These are phyloP conservation scores for Melolontha melolontha DNA, from an alignment of 2,888 invertebrate genomes.

Conservation along the genomic window DNA sequence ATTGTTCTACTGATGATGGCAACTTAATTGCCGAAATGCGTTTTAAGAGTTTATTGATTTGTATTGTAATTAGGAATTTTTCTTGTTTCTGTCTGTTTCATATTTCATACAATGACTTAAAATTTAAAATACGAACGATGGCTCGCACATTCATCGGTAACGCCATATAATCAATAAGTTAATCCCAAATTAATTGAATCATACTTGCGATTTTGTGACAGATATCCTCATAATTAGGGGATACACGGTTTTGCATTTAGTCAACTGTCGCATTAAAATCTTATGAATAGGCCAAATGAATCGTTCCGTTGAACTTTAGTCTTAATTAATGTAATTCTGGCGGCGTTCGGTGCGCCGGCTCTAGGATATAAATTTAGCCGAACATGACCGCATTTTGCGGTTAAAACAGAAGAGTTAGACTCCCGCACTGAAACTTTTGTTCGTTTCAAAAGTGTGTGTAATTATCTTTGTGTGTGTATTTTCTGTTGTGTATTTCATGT, in stretches of 20 bases:
- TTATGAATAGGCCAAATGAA: constrained; percentile 16
- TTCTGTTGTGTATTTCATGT: no score
- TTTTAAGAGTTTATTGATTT: no score
- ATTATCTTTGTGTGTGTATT: no score
- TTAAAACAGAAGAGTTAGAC: constrained; percentile 1
- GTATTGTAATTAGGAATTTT: no score
- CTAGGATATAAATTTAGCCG: constrained; percentile 4
- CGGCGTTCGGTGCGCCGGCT: not conserved
- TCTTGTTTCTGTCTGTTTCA: no score
- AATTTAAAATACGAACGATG: no score
- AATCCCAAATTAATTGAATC: not conserved
- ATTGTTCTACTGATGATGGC: no score
- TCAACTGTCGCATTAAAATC: not conserved
- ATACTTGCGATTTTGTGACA: constrained; percentile 2
- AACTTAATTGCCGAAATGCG: no score
- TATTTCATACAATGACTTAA: no score
- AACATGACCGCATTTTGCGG: constrained; percentile 3
- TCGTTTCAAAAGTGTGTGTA: no score
- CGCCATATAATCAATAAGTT: no score
- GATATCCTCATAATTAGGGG: not conserved
- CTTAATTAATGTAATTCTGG: constrained; percentile 16
- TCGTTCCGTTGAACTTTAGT: constrained; percentile 13
- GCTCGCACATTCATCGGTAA: no score
- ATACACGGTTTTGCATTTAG: constrained; percentile 16
- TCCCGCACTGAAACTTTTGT: not conserved